phyloP scores from a whole-genome alignment of 2,113 vertebrate species.

The Helogale parvula region DNA sequence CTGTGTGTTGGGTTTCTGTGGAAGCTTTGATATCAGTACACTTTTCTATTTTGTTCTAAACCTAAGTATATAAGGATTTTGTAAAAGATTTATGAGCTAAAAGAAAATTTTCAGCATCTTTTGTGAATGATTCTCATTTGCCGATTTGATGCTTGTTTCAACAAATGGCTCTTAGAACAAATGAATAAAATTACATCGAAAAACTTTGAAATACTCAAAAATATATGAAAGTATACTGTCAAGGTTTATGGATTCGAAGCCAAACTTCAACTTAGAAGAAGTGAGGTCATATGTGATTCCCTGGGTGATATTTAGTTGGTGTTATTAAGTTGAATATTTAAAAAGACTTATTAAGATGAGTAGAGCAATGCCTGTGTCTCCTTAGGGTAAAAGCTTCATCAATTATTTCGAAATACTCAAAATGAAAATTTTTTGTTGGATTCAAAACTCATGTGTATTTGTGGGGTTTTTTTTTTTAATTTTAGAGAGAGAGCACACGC shows the following conservation, averaged over 20 bases:
- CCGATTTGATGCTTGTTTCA: constrained; percentile 52
- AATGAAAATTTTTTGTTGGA: constrained; percentile 56
- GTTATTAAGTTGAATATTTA: constrained; percentile 9
- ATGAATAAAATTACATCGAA: constrained; percentile 35
- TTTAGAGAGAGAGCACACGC: no score
- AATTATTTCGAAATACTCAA: constrained; percentile 62
- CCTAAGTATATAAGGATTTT: constrained; percentile 40
- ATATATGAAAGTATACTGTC: constrained; percentile 14
- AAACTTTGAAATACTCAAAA: constrained; percentile 35
- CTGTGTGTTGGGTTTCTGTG: constrained; percentile 38
- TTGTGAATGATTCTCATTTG: constrained; percentile 45
- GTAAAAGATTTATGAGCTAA: constrained; percentile 4
- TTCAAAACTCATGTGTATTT: constrained; percentile 42
- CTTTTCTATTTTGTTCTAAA: constrained; percentile 47
- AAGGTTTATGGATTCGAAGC: constrained; percentile 50
- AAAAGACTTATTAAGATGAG: constrained; percentile 26
- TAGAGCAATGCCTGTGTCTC: constrained; percentile 17
- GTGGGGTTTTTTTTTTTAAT: no score
- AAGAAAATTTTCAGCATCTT: constrained; percentile 47
- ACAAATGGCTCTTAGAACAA: constrained; percentile 31
- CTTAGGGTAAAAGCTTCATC: constrained; percentile 25
- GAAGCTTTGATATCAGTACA: not conserved
- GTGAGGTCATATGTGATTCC: constrained; percentile 15
- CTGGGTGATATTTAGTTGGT: constrained; percentile 21
- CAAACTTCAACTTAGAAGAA: constrained; percentile 48